Evolutionary conservation across 1,140 invertebrate species (phyloP).

Genomic region (Argopecten irradians): DNA sequence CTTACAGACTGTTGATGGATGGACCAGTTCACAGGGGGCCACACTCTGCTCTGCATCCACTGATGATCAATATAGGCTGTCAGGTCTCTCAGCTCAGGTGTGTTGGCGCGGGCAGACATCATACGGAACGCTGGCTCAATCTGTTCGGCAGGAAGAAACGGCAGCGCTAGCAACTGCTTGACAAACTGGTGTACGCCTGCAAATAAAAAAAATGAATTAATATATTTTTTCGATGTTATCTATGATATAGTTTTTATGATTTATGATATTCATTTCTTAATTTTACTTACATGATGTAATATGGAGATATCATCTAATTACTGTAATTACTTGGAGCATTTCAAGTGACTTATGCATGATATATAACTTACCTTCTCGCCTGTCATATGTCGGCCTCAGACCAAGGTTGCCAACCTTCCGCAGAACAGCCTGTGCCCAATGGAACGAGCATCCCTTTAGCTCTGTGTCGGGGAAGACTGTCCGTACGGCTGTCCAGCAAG

Average conservation of each 20-base stretch:
- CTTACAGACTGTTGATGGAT: not conserved
- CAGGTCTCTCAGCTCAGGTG: not conserved
- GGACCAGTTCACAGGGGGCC: not conserved
- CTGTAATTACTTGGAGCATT: no score
- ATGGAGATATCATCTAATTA: not conserved
- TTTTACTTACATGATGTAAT: not conserved
- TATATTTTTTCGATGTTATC: not conserved
- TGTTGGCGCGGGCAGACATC: not conserved
- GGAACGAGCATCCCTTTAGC: conserved; percentile 27
- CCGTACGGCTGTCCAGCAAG: not conserved
- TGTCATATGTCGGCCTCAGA: not conserved
- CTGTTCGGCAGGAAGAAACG: not conserved
- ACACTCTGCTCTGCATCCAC: not conserved
- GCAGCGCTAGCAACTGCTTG: not conserved
- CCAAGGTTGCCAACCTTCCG: not conserved
- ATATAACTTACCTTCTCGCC: no score
- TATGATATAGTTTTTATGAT: not conserved
- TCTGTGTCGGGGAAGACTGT: not conserved
- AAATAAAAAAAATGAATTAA: not conserved
- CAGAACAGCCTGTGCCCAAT: no score
- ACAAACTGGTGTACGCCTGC: no score
- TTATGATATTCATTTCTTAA: not conserved
- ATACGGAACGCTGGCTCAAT: not conserved
- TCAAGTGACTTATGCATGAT: not conserved
- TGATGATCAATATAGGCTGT: not conserved